These are phyloP conservation scores for Cephonodes hylas DNA, from an alignment of 2,888 invertebrate genomes.

Conservation along the genomic window DNA sequence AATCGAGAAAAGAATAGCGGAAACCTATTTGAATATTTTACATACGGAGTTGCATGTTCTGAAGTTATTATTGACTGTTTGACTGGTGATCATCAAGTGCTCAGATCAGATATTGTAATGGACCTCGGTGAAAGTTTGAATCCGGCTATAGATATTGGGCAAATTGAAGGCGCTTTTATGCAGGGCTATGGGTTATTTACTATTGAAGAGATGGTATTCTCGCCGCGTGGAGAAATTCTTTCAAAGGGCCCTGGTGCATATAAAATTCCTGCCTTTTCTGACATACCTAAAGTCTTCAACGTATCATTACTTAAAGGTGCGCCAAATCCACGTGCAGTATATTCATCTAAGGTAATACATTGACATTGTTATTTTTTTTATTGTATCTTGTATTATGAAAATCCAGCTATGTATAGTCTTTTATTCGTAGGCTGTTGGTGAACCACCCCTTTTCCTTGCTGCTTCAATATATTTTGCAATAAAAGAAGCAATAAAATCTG, in stretches of 20 bases:
- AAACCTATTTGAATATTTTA: conserved; percentile 87
- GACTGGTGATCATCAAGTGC: conserved; percentile 91
- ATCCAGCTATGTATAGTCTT: not conserved
- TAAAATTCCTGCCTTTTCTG: conserved; percentile 91
- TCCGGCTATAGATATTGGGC: conserved; percentile 94
- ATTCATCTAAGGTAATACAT: conserved; percentile 89
- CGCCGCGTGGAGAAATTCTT: conserved; percentile 85
- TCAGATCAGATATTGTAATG: conserved; percentile 93
- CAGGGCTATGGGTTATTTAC: conserved; percentile 93
- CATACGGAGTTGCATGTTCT: conserved; percentile 89
- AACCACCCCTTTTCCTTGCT: conserved; percentile 95
- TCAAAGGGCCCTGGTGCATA: conserved; percentile 92
- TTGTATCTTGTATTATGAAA: not conserved
- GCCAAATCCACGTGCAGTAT: conserved; percentile 90
- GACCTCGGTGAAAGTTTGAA: conserved; percentile 93
- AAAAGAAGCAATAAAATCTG: conserved; percentile 90
- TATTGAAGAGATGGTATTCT: conserved; percentile 90
- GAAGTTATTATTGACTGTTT: conserved; percentile 94
- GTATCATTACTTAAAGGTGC: conserved; percentile 90
- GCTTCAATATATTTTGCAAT: conserved; percentile 93
- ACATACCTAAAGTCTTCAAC: conserved; percentile 91
- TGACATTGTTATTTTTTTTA: not conserved
- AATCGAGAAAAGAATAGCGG: conserved; percentile 84
- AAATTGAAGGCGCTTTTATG: conserved; percentile 93
- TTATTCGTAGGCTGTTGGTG: conserved; percentile 91